Conservation (phyloP, 2,888 invertebrate species). For the Meteorus cinctellus region DNA sequence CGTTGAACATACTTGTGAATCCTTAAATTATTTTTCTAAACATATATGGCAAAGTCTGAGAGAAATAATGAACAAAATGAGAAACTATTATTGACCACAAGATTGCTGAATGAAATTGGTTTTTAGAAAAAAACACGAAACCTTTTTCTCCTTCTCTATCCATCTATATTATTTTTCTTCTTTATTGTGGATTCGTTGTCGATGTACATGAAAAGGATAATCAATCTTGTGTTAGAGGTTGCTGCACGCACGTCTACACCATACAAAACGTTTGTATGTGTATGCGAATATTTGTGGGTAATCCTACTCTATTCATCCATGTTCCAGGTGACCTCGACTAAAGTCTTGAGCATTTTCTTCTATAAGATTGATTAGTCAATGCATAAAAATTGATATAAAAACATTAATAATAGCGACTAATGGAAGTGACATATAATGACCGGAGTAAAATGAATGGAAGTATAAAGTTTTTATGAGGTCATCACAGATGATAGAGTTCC, state of each 20-base stretch:
- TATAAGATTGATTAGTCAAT: neutral
- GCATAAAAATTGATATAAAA: neutral
- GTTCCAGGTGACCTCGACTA: neutral
- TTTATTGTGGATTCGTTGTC: conserved; percentile 9
- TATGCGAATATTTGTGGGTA: neutral
- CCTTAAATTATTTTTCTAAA: neutral
- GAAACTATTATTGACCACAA: neutral
- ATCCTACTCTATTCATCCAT: neutral
- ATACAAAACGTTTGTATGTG: neutral
- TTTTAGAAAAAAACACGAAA: neutral
- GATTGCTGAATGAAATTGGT: conserved; percentile 5
- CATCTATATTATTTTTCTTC: neutral
- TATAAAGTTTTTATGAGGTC: conserved; percentile 1
- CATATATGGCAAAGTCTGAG: neutral
- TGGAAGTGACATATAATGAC: neutral
- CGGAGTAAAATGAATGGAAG: conserved; percentile 12
- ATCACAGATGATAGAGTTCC: neutral
- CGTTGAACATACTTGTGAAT: neutral
- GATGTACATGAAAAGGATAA: conserved; percentile 20
- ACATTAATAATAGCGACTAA: neutral
- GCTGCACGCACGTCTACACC: conserved; percentile 16
- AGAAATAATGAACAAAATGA: neutral
- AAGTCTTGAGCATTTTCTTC: neutral
- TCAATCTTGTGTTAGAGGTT: conserved; percentile 19
- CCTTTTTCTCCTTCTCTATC: neutral